phyloP scores from a whole-genome alignment of 2,113 vertebrate species.

The Camelus bactrianus region DNA sequence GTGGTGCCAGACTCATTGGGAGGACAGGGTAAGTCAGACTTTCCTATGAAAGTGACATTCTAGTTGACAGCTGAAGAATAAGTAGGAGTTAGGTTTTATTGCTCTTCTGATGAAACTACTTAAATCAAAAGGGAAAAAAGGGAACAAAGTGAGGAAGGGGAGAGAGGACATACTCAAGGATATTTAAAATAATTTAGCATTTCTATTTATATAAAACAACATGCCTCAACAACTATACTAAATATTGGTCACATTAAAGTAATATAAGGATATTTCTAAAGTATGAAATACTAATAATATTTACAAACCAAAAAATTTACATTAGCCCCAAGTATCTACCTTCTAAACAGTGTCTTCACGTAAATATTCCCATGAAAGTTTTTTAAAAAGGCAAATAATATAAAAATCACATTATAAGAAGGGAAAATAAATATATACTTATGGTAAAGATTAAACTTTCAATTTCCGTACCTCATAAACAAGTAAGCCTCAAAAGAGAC shows the following conservation, averaged over 20 bases:
- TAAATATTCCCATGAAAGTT: conserved; percentile 38
- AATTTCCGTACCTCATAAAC: conserved; percentile 27
- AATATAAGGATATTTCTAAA: not conserved
- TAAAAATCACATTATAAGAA: conserved; percentile 28
- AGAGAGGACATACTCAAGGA: not conserved
- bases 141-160: not conserved
- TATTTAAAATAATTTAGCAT: not conserved
- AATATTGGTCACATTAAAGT: not conserved
- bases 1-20: not conserved
- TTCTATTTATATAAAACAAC: not conserved
- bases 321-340: not conserved
- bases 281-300: conserved; percentile 44
- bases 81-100: not conserved
- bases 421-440: not conserved
- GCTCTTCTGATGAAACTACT: conserved; percentile 13
- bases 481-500: conserved; percentile 30
- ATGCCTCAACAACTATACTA: conserved; percentile 30
- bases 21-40: not conserved
- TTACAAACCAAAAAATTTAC: conserved; percentile 21
- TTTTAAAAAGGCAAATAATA: not conserved
- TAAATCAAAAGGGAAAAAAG: conserved; percentile 1
- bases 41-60: conserved; percentile 34
- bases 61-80: conserved; percentile 39
- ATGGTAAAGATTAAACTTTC: conserved; percentile 32
- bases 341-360: conserved; percentile 25